Percentiles rank a stretch among this genome's conserved stretches.
Evolutionary conservation across 1,140 invertebrate genomes (phyloP).

Genomic region (Dendroctonus valens): DNA sequence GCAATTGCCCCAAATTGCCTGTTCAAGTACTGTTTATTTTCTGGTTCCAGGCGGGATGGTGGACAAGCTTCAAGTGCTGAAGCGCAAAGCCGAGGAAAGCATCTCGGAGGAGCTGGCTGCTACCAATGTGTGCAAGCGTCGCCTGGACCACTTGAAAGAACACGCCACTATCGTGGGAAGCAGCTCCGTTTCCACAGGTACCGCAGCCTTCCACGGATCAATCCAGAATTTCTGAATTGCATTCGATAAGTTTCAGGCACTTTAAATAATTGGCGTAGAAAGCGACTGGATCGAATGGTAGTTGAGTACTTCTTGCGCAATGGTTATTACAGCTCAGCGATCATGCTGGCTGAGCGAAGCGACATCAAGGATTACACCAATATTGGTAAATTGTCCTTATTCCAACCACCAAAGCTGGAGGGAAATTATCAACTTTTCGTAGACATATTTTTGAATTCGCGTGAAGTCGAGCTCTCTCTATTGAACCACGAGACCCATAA

Average conservation of each 20-base stretch:
- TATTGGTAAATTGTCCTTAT: slow-evolving; percentile 60
- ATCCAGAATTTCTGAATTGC: neutral
- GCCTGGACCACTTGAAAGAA: slow-evolving; percentile 91
- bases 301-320: slow-evolving; percentile 95
- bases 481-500: slow-evolving; percentile 77
- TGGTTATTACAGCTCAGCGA: slow-evolving; percentile 93
- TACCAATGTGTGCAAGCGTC: slow-evolving; percentile 79
- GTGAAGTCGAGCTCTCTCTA: slow-evolving; percentile 83
- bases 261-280: slow-evolving; percentile 80
- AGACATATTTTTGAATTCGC: slow-evolving; percentile 87
- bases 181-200: slow-evolving; percentile 7
- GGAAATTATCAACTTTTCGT: slow-evolving; percentile 37
- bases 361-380: slow-evolving; percentile 89
- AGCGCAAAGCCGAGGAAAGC: slow-evolving; percentile 91
- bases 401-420: neutral
- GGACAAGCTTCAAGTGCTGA: slow-evolving; percentile 85
- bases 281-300: slow-evolving; percentile 89
- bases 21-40: no score
- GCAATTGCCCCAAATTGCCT: no score
- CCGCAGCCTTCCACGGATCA: neutral
- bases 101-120: slow-evolving; percentile 88
- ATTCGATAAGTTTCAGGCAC: slow-evolving; percentile 46
- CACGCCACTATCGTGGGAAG: slow-evolving; percentile 52
- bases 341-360: slow-evolving; percentile 77
- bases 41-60: slow-evolving; percentile 67